Evolutionary conservation across 1,140 invertebrate genomes (phyloP).

Genomic region (Macrotrachela quadricornifera): DNA sequence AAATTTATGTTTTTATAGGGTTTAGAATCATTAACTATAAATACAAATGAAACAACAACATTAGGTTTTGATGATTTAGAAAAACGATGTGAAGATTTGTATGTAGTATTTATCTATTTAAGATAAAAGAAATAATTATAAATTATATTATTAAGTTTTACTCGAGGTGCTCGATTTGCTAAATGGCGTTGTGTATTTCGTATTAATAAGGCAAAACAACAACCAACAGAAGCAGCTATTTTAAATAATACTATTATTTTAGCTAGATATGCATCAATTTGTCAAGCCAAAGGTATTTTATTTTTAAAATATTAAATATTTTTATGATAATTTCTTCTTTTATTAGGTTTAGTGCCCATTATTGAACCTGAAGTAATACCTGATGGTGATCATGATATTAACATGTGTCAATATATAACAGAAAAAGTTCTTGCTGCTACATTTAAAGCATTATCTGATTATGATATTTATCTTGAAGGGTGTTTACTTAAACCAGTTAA

Average conservation of each 20-base stretch:
- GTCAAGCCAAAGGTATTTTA: constrained; percentile 44
- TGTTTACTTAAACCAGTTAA: constrained; percentile 66
- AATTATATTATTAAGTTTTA: no score
- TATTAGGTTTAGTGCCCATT: constrained; percentile 79
- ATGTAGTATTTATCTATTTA: no score
- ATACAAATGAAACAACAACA: no score
- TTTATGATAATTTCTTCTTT: not conserved
- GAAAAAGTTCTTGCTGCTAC: constrained; percentile 61
- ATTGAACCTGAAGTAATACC: constrained; percentile 81
- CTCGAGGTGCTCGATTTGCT: constrained; percentile 69
- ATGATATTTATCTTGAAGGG: constrained; percentile 89
- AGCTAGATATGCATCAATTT: constrained; percentile 82
- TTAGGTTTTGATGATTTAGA: no score
- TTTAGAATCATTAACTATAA: no score
- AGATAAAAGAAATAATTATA: no score
- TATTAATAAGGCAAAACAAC: constrained; percentile 55
- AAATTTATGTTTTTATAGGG: no score
- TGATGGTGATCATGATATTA: constrained; percentile 74
- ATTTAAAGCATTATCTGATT: constrained; percentile 87
- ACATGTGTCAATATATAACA: constrained; percentile 49
- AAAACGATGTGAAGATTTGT: no score
- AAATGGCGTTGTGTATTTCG: constrained; percentile 95
- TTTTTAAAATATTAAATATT: no score
- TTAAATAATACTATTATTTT: constrained; percentile 81
- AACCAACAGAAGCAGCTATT: constrained; percentile 67